A percentile compares a stretch with the other conserved stretches of the same genome.
Evolutionary conservation across 2,888 invertebrate genomes (phyloP).

Genomic region (Amblyteles armatorius): DNA sequence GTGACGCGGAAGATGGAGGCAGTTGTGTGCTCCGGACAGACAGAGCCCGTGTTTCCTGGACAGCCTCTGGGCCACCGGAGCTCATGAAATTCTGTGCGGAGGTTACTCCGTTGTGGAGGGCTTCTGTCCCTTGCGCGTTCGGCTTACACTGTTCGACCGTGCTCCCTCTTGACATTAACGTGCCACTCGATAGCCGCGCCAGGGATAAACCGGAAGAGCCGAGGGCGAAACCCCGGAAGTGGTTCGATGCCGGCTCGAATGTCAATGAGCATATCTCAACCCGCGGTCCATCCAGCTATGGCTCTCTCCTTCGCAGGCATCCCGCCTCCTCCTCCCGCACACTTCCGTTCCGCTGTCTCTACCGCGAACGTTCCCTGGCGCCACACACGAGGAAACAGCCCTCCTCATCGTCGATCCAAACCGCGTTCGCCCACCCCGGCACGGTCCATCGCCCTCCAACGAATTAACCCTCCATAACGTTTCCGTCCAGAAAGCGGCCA

Average conservation of each 20-base stretch:
- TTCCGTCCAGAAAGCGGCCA: slow-evolving; percentile 27
- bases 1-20: neutral
- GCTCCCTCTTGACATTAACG: slow-evolving; percentile 66
- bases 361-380: slow-evolving; percentile 7
- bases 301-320: slow-evolving; percentile 9
- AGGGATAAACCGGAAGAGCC: slow-evolving; percentile 33
- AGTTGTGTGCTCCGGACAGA: slow-evolving; percentile 5
- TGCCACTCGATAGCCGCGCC: slow-evolving; percentile 54
- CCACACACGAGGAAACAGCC: neutral
- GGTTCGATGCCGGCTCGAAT: slow-evolving; percentile 54
- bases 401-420: slow-evolving; percentile 11
- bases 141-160: slow-evolving; percentile 14
- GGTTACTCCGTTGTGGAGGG: slow-evolving; percentile 24
- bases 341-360: slow-evolving; percentile 1
- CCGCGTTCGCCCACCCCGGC: slow-evolving; percentile 7
- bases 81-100: neutral
- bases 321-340: neutral
- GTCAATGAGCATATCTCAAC: slow-evolving; percentile 50
- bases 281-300: slow-evolving; percentile 8
- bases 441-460: slow-evolving; percentile 38
- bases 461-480: slow-evolving; percentile 36
- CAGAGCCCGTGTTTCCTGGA: slow-evolving; percentile 21
- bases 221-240: slow-evolving; percentile 51
- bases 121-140: slow-evolving; percentile 20
- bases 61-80: neutral